A percentile compares a stretch with the other conserved stretches of the same genome.
These are phyloP conservation scores for Trachelipus rathkii DNA, from an alignment of 1,140 invertebrate species.

Conservation along the genomic window DNA sequence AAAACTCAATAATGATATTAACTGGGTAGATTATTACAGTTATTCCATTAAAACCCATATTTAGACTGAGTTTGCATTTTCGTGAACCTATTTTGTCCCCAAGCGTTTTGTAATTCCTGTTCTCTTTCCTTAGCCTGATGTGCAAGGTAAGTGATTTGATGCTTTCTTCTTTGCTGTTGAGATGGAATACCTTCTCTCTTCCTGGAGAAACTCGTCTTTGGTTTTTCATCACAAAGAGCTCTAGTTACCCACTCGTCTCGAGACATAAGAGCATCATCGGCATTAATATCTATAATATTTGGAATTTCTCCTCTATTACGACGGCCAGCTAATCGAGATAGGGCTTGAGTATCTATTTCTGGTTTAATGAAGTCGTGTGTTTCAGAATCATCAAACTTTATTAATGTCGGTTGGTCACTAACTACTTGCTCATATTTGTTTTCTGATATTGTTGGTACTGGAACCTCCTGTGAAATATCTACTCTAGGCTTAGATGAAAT, in stretches of 20 bases:
- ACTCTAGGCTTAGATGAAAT: neutral
- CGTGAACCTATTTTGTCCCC: conserved; percentile 79
- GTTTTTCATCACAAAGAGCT: conserved; percentile 69
- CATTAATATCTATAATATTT: conserved; percentile 75
- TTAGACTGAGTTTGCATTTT: conserved; percentile 79
- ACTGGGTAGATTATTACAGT: too few relatives aligned
- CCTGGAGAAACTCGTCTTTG: conserved; percentile 55
- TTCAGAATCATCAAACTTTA: neutral
- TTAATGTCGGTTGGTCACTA: neutral
- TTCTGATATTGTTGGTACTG: neutral
- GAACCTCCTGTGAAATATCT: neutral
- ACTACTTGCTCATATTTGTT: neutral
- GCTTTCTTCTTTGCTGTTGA: conserved; percentile 71
- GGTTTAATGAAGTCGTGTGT: conserved; percentile 22
- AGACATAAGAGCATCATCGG: conserved; percentile 73
- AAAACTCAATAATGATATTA: too few relatives aligned
- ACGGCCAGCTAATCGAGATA: conserved; percentile 37
- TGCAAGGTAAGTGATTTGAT: conserved; percentile 94
- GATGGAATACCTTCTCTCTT: conserved; percentile 61
- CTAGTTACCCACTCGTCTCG: conserved; percentile 75
- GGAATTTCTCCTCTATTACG: conserved; percentile 54
- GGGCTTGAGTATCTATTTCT: conserved; percentile 31
- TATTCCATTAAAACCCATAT: conserved; percentile 70
- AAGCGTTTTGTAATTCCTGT: conserved; percentile 86
- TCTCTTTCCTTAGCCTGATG: conserved; percentile 91